Conservation (phyloP, 1,140 invertebrate genomes). For the Drosophila nigromelanica region DNA sequence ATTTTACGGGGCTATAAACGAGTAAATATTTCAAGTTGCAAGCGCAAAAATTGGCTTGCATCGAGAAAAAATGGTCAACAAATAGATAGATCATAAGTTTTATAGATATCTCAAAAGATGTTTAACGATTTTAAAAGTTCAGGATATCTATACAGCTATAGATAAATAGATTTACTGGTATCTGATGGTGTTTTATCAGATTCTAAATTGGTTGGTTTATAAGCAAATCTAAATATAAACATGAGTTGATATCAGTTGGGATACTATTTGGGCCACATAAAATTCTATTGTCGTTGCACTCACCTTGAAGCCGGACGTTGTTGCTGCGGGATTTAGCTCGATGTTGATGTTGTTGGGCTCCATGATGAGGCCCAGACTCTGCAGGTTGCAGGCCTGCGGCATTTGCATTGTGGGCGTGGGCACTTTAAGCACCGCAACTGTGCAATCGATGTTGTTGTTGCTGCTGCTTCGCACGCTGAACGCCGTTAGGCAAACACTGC, state of each 20-base stretch:
- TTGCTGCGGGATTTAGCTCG: slow-evolving; percentile 66
- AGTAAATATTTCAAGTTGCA: too few species aligned
- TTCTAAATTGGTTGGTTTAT: background rate
- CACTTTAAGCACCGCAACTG: slow-evolving; percentile 73
- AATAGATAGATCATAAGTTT: too few species aligned
- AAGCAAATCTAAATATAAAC: too few species aligned
- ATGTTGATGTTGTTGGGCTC: slow-evolving; percentile 74
- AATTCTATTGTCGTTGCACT: slow-evolving; percentile 29
- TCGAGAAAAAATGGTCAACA: too few species aligned
- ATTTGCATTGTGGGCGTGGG: slow-evolving; percentile 68
- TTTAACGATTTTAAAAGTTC: too few species aligned
- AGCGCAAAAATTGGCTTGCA: too few species aligned
- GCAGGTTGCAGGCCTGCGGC: slow-evolving; percentile 66
- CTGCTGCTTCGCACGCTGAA: slow-evolving; percentile 4
- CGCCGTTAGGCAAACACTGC: slow-evolving; percentile 21
- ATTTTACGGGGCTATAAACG: too few species aligned
- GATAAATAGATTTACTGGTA: too few species aligned
- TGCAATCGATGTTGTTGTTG: slow-evolving; percentile 61
- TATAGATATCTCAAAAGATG: too few species aligned
- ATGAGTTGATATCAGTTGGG: too few species aligned
- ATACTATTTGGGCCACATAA: too few species aligned
- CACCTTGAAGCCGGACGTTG: slow-evolving; percentile 54
- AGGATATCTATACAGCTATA: too few species aligned
- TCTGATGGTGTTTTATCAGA: background rate
- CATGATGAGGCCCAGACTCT: slow-evolving; percentile 72